Conservation (phyloP, 2,888 invertebrate species). For the Pollenia amentaria region DNA sequence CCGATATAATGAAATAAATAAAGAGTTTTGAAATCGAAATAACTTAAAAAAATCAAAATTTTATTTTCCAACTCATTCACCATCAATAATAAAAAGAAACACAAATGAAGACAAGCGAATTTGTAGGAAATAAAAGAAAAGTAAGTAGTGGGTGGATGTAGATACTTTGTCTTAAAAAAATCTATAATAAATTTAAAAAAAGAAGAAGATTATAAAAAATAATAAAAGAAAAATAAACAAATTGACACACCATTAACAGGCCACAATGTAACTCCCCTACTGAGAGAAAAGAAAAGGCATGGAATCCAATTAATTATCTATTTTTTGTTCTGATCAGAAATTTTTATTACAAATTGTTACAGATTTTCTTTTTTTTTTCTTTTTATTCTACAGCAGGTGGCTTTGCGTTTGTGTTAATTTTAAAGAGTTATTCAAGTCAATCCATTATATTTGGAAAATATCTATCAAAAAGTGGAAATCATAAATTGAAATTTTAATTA, state of each 20-base stretch:
- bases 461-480: not conserved
- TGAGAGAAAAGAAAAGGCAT: too few species aligned
- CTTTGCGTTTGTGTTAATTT: not conserved
- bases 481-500: not conserved
- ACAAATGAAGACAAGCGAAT: not conserved
- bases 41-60: not conserved
- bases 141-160: constrained; percentile 30
- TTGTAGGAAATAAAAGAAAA: not conserved
- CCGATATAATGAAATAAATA: not conserved
- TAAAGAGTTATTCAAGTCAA: not conserved
- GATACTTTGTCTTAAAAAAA: not conserved
- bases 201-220: not conserved
- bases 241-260: not conserved
- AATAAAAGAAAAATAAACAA: constrained; percentile 23
- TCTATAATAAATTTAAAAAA: not conserved
- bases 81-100: not conserved
- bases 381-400: constrained; percentile 13
- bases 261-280: too few species aligned
- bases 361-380: not conserved
- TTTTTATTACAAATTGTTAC: not conserved
- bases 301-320: not conserved
- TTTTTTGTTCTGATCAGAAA: not conserved
- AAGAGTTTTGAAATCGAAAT: not conserved
- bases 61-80: constrained; percentile 10
- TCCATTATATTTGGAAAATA: not conserved